A percentile compares a stretch with the other conserved stretches of the same genome.
Evolutionary conservation across 2,113 vertebrate genomes (phyloP).

Genomic region (Cryptoleucopteryx plumbea): DNA sequence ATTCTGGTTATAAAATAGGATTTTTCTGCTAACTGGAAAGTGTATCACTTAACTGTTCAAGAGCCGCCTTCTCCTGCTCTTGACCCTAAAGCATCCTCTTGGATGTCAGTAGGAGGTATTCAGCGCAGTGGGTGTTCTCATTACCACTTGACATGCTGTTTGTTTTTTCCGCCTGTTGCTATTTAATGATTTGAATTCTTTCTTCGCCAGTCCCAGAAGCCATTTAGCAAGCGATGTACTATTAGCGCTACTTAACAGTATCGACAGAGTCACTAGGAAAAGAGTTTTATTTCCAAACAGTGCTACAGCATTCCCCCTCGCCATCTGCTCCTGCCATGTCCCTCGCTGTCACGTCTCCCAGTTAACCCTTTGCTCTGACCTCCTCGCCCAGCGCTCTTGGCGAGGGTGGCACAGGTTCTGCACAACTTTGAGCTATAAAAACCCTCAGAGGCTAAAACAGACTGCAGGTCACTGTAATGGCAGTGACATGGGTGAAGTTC

Average conservation of each 20-base stretch:
- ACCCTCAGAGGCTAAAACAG: background rate
- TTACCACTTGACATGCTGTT: conserved; percentile 37
- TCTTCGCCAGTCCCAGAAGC: background rate
- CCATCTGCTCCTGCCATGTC: background rate
- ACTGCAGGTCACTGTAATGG: background rate
- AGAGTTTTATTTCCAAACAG: background rate
- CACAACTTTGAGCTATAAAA: background rate
- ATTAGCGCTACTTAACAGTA: background rate
- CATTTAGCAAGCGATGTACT: background rate
- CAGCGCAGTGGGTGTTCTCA: background rate
- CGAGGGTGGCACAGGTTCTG: background rate
- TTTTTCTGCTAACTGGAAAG: background rate
- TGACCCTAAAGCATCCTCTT: background rate
- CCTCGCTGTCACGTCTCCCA: background rate
- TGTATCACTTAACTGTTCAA: background rate
- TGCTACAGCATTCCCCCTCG: background rate
- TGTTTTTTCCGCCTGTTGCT: conserved; percentile 42
- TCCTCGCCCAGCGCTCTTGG: fast-evolving
- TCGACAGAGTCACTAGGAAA: background rate
- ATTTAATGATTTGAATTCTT: conserved; percentile 5
- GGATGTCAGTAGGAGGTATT: conserved; percentile 6
- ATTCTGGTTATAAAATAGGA: background rate
- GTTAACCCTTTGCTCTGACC: background rate
- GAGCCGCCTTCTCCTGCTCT: background rate
- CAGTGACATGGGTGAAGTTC: background rate